These are phyloP conservation scores for Eptesicus fuscus DNA, from an alignment of 2,113 vertebrate genomes.

Conservation along the genomic window DNA sequence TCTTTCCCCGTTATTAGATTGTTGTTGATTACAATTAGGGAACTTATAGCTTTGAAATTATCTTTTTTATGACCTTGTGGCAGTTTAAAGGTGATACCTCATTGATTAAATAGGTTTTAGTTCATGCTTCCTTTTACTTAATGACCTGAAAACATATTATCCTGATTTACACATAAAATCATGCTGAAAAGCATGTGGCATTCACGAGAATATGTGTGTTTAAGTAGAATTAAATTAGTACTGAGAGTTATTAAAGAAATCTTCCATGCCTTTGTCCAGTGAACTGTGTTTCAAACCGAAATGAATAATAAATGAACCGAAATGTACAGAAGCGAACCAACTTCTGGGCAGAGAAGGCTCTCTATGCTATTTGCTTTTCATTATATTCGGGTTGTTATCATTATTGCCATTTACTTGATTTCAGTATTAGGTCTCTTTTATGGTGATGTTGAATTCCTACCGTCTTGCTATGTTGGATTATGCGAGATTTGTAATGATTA, in stretches of 20 bases:
- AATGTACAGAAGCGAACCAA: constrained; percentile 54
- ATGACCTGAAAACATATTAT: constrained; percentile 93
- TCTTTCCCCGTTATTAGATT: constrained; percentile 81
- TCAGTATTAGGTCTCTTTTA: neutral
- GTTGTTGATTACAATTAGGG: constrained; percentile 94
- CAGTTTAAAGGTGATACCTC: constrained; percentile 91
- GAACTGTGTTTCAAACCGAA: constrained; percentile 81
- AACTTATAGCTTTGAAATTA: constrained; percentile 89
- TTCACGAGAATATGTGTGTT: constrained; percentile 87
- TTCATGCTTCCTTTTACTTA: constrained; percentile 92
- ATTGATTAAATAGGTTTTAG: constrained; percentile 93
- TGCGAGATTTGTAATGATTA: neutral
- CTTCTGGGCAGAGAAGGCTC: constrained; percentile 20
- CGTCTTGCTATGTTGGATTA: constrained; percentile 25
- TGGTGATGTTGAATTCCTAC: constrained; percentile 25
- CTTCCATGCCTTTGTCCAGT: constrained; percentile 83
- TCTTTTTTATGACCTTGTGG: constrained; percentile 91
- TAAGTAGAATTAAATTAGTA: constrained; percentile 92
- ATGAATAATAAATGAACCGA: constrained; percentile 85
- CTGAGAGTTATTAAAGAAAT: constrained; percentile 89
- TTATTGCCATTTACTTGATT: constrained; percentile 47
- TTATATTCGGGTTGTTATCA: constrained; percentile 61
- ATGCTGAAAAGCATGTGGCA: constrained; percentile 88
- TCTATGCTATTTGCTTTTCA: constrained; percentile 66
- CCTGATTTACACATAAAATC: constrained; percentile 92